Percentiles rank a stretch among this genome's conserved stretches.
phyloP scores from a whole-genome alignment of 92 coral and sea anemone genomes.

The Paramuricea clavata region DNA sequence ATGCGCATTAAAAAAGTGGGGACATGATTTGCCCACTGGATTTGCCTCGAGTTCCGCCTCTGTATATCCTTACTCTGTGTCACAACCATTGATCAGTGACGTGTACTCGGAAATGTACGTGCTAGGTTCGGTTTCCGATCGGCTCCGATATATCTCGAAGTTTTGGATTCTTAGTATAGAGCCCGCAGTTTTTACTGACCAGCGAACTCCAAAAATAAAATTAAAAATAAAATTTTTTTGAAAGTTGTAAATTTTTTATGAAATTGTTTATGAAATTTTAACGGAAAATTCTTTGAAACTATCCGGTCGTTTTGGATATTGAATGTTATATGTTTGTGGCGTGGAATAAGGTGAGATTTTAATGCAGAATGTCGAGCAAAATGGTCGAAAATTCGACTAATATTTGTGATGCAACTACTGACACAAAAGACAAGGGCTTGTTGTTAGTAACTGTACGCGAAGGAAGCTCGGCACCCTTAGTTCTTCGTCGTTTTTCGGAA shows the following conservation, averaged over 20 bases:
- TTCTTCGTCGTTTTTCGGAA: neutral
- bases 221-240: neutral
- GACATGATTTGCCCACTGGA: no score
- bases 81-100: conserved; percentile 4
- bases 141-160: neutral
- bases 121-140: neutral
- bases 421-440: neutral
- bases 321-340: neutral
- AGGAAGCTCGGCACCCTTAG: neutral
- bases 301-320: neutral
- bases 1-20: no score
- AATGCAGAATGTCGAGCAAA: neutral
- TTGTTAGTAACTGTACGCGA: conserved; percentile 3
- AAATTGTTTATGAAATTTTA: neutral
- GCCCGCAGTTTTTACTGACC: conserved; percentile 6
- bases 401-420: neutral
- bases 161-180: neutral
- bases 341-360: neutral
- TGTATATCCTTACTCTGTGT: no score
- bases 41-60: no score
- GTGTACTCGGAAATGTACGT: neutral
- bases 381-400: neutral
- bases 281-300: neutral
- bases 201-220: neutral
- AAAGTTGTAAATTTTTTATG: neutral